These are phyloP conservation scores for Tyrophagus putrescentiae DNA, from an alignment of 1,140 invertebrate species.

Conservation along the genomic window DNA sequence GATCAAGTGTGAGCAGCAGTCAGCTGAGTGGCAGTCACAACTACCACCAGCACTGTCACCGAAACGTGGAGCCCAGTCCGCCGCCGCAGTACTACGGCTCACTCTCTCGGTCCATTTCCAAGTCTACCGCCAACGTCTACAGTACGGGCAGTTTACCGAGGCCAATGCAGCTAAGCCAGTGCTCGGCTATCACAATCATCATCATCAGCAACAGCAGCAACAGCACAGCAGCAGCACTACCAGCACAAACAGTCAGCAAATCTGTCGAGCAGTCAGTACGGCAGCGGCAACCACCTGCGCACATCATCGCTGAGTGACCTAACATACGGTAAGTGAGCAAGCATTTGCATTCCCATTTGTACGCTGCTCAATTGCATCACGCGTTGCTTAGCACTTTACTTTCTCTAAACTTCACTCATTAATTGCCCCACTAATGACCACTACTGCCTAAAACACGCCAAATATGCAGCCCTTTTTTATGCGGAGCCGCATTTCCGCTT, in stretches of 20 bases:
- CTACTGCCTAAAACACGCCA: too few relatives aligned
- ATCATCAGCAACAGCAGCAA: not conserved
- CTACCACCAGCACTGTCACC: constrained; percentile 13
- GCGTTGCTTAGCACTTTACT: not conserved
- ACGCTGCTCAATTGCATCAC: not conserved
- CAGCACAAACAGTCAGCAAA: not conserved
- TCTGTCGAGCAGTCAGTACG: not conserved
- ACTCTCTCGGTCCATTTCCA: not conserved
- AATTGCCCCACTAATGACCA: not conserved
- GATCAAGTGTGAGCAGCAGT: too few relatives aligned
- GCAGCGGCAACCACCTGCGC: not conserved
- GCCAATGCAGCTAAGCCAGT: not conserved
- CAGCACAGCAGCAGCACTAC: not conserved
- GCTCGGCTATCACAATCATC: not conserved
- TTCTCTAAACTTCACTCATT: not conserved
- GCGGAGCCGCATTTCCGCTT: too few relatives aligned
- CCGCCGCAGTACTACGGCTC: constrained; percentile 4
- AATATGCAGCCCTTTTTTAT: too few relatives aligned
- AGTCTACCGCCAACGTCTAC: not conserved
- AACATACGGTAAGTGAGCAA: constrained; percentile 15
- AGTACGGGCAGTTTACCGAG: constrained; percentile 13
- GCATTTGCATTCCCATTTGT: too few relatives aligned
- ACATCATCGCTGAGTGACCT: constrained; percentile 9
- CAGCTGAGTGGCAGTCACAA: not conserved
- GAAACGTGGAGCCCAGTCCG: not conserved